Base-by-base conservation (phyloP, 2,888 invertebrate genomes). In the Coleophora flavipennella region DNA sequence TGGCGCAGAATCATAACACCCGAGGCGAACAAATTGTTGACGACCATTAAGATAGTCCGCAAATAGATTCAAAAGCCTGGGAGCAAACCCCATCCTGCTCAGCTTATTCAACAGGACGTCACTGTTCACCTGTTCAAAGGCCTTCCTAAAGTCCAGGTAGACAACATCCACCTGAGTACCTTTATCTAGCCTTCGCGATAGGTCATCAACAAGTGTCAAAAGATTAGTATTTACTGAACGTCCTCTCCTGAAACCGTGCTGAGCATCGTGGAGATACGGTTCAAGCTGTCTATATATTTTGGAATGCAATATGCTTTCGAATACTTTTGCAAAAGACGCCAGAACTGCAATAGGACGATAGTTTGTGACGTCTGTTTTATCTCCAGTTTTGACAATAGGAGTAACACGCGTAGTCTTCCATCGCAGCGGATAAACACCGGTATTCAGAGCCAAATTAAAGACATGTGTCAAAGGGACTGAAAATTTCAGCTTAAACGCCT, bases 271-370 rank as follows among this genome's bases (percentile, higher is more conserved):
- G 6, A 43, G 33, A 34, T 31, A 39, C 9, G 37, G 31, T 2
- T 38, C 31, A n/a, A 40, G n/a, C 28, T 39, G 37, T n/a, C 8
- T 6, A 25, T 31, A 37, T 2, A 43, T 37, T 9, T n/a, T n/a
- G 1, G 11, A 2, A 34, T 42, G 39, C n/a, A 42, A 11, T 11
- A 42, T 25, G 9, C 8, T 12, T 33, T 43, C 37, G 12, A 32
- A 40, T 3, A 43, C n/a, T 35, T 43, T 43, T 2, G 43, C 39
- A 8, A 31, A 26, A 10, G 40, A 13, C 6, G 40, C 36, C 11
- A 40, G 35, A n/a, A 43, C 34, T 10, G 42, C 42, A 1, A 42
- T 42, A 3, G 42, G 36, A 6, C 42, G 29, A 31, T 42, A 37
- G 8, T 11, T 13, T n/a, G 39, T 39, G 1, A 39, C 36, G 12